Conservation (phyloP, 2,888 invertebrate species). For the Cosmopolites sordidus region DNA sequence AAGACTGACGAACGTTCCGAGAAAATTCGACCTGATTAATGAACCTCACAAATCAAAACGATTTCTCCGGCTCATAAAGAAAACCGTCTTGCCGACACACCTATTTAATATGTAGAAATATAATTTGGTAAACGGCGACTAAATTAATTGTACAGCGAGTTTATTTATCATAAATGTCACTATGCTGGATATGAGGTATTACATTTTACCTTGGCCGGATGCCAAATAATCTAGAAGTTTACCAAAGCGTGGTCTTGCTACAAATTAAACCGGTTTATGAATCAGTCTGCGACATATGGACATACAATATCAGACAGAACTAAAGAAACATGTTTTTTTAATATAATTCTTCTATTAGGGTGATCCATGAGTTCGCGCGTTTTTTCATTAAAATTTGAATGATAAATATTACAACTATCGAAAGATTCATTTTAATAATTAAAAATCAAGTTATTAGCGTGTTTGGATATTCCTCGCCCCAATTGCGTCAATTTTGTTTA, state of each 20-base stretch:
- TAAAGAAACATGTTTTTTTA: no score
- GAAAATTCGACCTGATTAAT: not conserved
- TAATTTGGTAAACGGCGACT: slow-evolving; percentile 17
- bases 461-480: no score
- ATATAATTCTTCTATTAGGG: no score
- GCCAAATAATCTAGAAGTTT: slow-evolving; percentile 17
- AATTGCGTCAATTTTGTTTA: no score
- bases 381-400: no score
- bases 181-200: slow-evolving; percentile 11
- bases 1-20: no score
- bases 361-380: no score
- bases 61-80: slow-evolving; percentile 10
- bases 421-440: no score
- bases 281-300: no score
- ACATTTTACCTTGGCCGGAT: slow-evolving; percentile 12
- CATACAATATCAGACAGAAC: no score
- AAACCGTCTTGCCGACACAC: slow-evolving; percentile 15
- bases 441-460: no score
- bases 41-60: slow-evolving; percentile 10
- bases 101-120: slow-evolving; percentile 21
- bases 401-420: no score
- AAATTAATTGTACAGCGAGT: slow-evolving; percentile 17
- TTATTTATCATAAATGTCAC: slow-evolving; percentile 22
- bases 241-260: slow-evolving; percentile 3
- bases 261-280: slow-evolving; percentile 13